Percentiles rank a stretch among this genome's conserved stretches.
These are phyloP conservation scores for Laothoe populi DNA, from an alignment of 2,888 invertebrate genomes.

Conservation along the genomic window DNA sequence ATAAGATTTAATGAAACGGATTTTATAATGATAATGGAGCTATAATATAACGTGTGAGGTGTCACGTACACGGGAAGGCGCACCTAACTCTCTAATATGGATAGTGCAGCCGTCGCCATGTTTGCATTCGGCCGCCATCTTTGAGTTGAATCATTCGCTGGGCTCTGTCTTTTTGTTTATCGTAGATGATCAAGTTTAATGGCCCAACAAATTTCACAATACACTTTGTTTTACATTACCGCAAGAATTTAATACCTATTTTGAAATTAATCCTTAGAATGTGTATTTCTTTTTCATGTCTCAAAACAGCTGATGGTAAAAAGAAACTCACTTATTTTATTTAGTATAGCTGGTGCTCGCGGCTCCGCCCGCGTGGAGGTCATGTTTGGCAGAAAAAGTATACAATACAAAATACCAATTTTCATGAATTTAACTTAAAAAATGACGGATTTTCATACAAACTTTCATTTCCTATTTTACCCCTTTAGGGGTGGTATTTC, in stretches of 20 bases:
- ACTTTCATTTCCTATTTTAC: no score
- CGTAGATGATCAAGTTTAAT: conserved; percentile 13
- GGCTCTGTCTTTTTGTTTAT: conserved; percentile 32
- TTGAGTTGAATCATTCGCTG: conserved; percentile 49
- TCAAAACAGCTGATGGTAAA: conserved; percentile 13
- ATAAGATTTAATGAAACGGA: conserved; percentile 41
- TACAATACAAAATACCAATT: no score
- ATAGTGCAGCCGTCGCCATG: conserved; percentile 51
- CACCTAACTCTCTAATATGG: conserved; percentile 46
- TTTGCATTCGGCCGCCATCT: conserved; percentile 47
- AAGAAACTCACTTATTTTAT: not conserved
- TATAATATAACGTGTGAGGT: conserved; percentile 28
- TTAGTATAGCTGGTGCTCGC: not conserved
- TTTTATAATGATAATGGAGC: conserved; percentile 42
- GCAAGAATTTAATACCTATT: not conserved
- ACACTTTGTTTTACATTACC: not conserved
- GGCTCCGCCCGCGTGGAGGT: no score
- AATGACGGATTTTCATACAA: no score
- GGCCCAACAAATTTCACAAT: conserved; percentile 6
- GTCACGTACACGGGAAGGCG: conserved; percentile 43
- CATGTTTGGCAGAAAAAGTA: no score
- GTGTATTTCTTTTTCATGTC: not conserved
- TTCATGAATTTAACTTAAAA: no score
- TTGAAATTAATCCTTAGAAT: not conserved
- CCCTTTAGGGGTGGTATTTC: no score